These are phyloP conservation scores for Lampris incognitus DNA, from an alignment of 2,113 vertebrate genomes.

Conservation along the genomic window DNA sequence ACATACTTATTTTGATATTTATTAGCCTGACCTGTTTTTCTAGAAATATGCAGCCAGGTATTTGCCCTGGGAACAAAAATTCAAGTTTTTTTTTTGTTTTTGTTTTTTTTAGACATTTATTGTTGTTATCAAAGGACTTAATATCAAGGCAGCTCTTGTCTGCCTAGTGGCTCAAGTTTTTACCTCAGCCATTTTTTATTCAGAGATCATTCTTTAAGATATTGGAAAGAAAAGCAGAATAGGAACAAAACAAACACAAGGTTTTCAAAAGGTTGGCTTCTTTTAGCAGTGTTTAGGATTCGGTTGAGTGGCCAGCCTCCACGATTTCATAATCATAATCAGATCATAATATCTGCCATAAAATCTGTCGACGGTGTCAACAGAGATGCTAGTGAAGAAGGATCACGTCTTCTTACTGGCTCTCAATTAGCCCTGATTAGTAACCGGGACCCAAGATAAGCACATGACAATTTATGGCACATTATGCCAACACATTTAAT, in stretches of 20 bases:
- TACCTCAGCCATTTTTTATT: slow-evolving; percentile 14
- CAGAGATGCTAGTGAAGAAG: slow-evolving; percentile 26
- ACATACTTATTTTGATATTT: slow-evolving; percentile 55
- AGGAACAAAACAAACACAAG: slow-evolving; percentile 10
- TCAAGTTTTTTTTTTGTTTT: slow-evolving; percentile 6
- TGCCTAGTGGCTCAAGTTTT: slow-evolving; percentile 34
- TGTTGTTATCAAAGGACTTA: slow-evolving; percentile 45
- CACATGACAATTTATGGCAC: slow-evolving; percentile 46
- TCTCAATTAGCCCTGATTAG: slow-evolving; percentile 59
- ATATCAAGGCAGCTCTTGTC: slow-evolving; percentile 39
- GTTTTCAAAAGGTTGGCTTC: neutral
- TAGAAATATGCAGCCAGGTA: slow-evolving; percentile 59
- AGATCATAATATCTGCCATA: slow-evolving; percentile 18
- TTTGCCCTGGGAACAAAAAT: slow-evolving; percentile 61
- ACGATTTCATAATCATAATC: neutral
- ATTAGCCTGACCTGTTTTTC: slow-evolving; percentile 67
- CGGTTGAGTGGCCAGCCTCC: slow-evolving; percentile 20
- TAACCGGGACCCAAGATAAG: slow-evolving; percentile 35
- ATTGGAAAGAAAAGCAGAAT: neutral
- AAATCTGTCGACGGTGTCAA: slow-evolving; percentile 18
- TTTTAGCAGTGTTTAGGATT: slow-evolving; percentile 26
- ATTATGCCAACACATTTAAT: slow-evolving; percentile 54
- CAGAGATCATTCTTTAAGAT: slow-evolving; percentile 10
- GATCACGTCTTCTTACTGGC: slow-evolving; percentile 31
- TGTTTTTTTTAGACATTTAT: slow-evolving; percentile 14